A percentile compares a stretch with the other conserved stretches of the same genome.
Conservation (phyloP, 2,888 invertebrate genomes). For the Pterostichus madidus region DNA sequence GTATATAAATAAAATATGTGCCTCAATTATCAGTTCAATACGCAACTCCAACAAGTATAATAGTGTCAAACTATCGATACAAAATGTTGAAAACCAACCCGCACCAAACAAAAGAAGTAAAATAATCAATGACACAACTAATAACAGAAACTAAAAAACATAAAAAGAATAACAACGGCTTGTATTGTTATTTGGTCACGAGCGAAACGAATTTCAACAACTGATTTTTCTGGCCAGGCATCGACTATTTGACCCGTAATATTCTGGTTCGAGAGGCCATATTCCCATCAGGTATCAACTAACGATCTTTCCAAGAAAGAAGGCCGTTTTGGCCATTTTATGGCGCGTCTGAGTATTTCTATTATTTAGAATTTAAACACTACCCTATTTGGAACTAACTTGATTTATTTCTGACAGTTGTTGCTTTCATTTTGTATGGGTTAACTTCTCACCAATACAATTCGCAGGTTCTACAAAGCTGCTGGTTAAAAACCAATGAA, state of each 20-base stretch:
- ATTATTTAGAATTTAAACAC: slow-evolving; percentile 4
- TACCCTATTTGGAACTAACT: slow-evolving; percentile 1
- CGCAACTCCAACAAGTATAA: neutral
- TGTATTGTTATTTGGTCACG: slow-evolving; percentile 58
- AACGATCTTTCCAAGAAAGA: slow-evolving; percentile 29
- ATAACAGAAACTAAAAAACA: slow-evolving; percentile 46
- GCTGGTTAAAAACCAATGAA: neutral
- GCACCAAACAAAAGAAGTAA: slow-evolving; percentile 29
- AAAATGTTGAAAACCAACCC: slow-evolving; percentile 17
- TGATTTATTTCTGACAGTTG: slow-evolving; percentile 34
- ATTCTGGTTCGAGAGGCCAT: neutral
- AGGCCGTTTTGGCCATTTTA: slow-evolving; percentile 26
- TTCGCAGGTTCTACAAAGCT: slow-evolving; percentile 1
- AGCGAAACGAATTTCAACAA: slow-evolving; percentile 44
- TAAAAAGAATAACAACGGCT: slow-evolving; percentile 47
- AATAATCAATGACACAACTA: slow-evolving; percentile 53
- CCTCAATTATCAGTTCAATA: neutral
- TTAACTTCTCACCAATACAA: neutral
- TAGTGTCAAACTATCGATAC: slow-evolving; percentile 4
- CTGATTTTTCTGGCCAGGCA: slow-evolving; percentile 46
- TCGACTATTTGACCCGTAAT: slow-evolving; percentile 18
- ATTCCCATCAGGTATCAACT: neutral
- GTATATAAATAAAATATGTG: neutral
- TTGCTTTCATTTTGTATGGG: too few species aligned
- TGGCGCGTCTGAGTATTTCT: neutral